phyloP scores from a whole-genome alignment of 2,888 invertebrate species.

The Ditylenchus weischeri region DNA sequence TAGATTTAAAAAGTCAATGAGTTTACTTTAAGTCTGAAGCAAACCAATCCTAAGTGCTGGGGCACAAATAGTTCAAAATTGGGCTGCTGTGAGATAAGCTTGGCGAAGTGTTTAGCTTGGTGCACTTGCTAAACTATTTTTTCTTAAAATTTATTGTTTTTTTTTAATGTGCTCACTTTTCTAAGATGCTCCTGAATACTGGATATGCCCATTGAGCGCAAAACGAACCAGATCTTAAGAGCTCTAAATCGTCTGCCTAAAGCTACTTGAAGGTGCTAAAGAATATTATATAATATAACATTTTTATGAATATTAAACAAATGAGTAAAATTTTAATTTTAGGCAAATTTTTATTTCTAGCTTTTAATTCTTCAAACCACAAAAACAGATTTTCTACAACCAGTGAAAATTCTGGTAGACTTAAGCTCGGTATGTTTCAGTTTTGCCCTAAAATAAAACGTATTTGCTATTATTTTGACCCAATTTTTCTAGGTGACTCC shows the following conservation, averaged over 20 bases:
- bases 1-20: background rate
- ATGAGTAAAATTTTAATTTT: too few relatives aligned
- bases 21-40: constrained; percentile 76
- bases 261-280: constrained; percentile 64
- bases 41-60: constrained; percentile 85
- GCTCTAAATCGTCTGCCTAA: constrained; percentile 89
- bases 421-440: too few relatives aligned
- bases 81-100: constrained; percentile 70
- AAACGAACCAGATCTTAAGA: constrained; percentile 93
- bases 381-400: too few relatives aligned
- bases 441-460: too few relatives aligned
- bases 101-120: constrained; percentile 76
- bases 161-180: constrained; percentile 62
- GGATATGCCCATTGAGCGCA: constrained; percentile 85
- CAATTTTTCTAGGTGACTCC: too few relatives aligned
- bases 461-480: too few relatives aligned
- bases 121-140: constrained; percentile 60
- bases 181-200: constrained; percentile 87
- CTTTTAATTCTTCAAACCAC: constrained; percentile 8
- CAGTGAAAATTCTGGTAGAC: too few relatives aligned
- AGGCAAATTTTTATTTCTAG: too few relatives aligned
- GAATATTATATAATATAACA: background rate
- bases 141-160: background rate
- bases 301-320: too few relatives aligned
- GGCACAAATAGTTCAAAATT: constrained; percentile 79